Percentiles rank a stretch among this genome's conserved stretches.
Conservation (phyloP, 2,888 invertebrate genomes). For the Pomacea canaliculata region DNA sequence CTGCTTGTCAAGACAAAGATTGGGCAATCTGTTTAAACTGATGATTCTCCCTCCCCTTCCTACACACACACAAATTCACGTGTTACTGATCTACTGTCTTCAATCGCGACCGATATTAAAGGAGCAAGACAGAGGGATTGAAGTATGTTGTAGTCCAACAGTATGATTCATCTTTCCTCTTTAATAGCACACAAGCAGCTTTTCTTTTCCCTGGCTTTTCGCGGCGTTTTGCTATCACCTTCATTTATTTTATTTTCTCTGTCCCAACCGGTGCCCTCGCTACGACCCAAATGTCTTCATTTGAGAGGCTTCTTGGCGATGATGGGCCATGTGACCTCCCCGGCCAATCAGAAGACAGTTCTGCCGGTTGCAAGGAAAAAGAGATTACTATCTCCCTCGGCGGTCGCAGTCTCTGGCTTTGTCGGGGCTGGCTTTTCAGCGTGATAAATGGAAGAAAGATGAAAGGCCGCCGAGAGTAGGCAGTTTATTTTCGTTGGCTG, state of each 20-base stretch:
- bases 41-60: no score
- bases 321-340: neutral
- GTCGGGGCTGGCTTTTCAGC: neutral
- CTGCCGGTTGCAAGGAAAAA: neutral
- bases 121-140: no score
- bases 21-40: no score
- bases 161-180: no score
- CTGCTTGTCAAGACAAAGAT: no score
- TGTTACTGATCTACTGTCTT: no score
- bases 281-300: neutral
- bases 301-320: neutral
- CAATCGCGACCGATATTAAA: no score
- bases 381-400: conserved; percentile 2
- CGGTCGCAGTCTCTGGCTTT: neutral
- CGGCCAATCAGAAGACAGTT: neutral
- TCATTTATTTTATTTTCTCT: neutral
- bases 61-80: no score
- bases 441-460: conserved; percentile 11
- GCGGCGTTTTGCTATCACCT: neutral
- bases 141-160: no score
- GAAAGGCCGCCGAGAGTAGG: neutral
- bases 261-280: neutral
- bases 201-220: no score
- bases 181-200: no score
- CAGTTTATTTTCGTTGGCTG: conserved; percentile 8